Percentiles rank a stretch among this genome's conserved stretches.
These are phyloP conservation scores for Xenentodon cancila DNA, from an alignment of 2,797 vertebrate genomes.

Conservation along the genomic window DNA sequence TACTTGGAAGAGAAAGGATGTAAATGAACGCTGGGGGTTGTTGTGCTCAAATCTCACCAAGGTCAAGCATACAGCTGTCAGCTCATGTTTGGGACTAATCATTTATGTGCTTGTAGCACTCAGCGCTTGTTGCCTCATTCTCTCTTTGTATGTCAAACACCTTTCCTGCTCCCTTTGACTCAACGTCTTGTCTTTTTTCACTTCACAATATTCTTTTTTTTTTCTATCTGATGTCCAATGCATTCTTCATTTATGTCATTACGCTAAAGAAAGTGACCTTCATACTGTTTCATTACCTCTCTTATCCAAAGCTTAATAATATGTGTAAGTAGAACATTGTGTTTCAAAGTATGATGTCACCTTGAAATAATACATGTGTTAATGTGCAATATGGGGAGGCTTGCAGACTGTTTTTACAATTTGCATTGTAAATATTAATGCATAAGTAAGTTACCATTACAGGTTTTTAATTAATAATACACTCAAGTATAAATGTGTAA, in stretches of 20 bases:
- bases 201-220: slow-evolving; percentile 14
- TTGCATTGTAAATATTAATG: no score
- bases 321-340: slow-evolving; percentile 17
- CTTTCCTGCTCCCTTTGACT: slow-evolving; percentile 70
- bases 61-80: slow-evolving; percentile 81
- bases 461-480: no score
- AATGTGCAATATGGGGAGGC: background rate
- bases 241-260: slow-evolving; percentile 51
- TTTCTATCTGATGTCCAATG: slow-evolving; percentile 49
- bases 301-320: slow-evolving; percentile 48
- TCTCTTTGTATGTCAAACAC: slow-evolving; percentile 71
- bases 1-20: slow-evolving; percentile 84
- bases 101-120: slow-evolving; percentile 81
- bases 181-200: slow-evolving; percentile 63
- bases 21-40: slow-evolving; percentile 77
- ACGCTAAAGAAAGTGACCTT: slow-evolving; percentile 35
- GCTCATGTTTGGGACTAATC: slow-evolving; percentile 77
- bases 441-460: no score
- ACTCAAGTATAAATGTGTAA: no score
- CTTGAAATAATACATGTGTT: slow-evolving; percentile 34
- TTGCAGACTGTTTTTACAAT: no score
- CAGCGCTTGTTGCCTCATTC: slow-evolving; percentile 64
- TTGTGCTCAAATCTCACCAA: slow-evolving; percentile 78
- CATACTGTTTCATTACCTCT: slow-evolving; percentile 34
- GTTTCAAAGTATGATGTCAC: slow-evolving; percentile 37